phyloP scores from a whole-genome alignment of 2,797 vertebrate species.

The Anas bahamensis region DNA sequence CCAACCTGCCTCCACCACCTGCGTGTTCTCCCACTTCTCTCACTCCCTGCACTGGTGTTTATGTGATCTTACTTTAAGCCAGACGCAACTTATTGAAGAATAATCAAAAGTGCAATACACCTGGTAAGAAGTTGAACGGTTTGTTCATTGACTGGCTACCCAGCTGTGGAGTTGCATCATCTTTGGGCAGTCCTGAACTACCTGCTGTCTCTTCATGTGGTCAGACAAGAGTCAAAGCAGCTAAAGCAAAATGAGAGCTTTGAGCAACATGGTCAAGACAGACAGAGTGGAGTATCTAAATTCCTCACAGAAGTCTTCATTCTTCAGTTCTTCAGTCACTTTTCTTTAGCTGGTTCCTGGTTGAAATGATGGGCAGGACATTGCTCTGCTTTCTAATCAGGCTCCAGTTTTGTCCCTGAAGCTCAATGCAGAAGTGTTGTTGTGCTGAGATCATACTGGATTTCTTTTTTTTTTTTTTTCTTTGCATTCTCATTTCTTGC shows the following conservation, averaged over 20 bases:
- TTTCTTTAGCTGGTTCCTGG: background rate
- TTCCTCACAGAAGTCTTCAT: background rate
- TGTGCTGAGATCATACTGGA: background rate
- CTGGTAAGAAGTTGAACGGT: background rate
- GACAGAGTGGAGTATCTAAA: background rate
- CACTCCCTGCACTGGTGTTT: background rate
- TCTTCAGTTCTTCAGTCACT: background rate
- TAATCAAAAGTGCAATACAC: background rate
- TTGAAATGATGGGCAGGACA: background rate
- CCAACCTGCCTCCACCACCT: background rate
- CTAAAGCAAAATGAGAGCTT: background rate
- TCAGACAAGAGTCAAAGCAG: background rate
- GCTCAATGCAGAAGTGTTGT: background rate
- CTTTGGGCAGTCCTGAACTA: background rate
- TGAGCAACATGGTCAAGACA: background rate
- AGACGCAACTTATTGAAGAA: background rate
- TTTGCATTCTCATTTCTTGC: background rate
- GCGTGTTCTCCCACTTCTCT: background rate
- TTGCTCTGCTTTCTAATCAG: background rate
- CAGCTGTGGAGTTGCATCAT: background rate
- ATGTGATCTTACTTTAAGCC: background rate
- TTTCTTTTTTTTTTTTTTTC: background rate
- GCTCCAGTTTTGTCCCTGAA: background rate
- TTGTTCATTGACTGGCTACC: background rate
- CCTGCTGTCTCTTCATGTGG: background rate